These are phyloP conservation scores for Mormyrus iriodes DNA, from an alignment of 2,113 vertebrate genomes.

Conservation along the genomic window DNA sequence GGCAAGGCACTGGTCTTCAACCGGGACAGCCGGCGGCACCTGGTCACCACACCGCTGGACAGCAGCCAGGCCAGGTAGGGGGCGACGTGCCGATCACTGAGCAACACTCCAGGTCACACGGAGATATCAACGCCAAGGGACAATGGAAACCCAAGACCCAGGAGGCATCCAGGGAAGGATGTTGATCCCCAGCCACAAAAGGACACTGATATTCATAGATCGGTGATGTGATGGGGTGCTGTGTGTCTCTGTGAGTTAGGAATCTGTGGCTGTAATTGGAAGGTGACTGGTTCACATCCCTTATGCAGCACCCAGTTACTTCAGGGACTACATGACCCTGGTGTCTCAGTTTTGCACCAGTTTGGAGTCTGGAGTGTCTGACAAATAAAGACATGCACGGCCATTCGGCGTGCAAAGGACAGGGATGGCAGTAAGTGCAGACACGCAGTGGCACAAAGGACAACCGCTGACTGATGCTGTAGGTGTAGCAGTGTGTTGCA, in stretches of 20 bases:
- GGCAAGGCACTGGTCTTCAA: slow-evolving; percentile 95
- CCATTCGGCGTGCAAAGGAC: neutral
- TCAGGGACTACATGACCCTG: neutral
- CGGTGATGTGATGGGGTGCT: neutral
- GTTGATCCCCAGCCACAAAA: neutral
- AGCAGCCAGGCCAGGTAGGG: slow-evolving; percentile 90
- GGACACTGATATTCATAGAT: neutral
- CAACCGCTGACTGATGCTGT: no score
- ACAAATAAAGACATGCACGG: neutral
- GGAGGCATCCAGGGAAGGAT: neutral
- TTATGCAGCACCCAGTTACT: no score
- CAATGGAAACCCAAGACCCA: neutral
- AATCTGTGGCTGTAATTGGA: neutral
- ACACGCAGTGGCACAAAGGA: no score
- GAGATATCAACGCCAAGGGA: neutral
- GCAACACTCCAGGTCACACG: neutral
- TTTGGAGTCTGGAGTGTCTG: neutral
- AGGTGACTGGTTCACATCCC: neutral
- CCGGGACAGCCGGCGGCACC: slow-evolving; percentile 86
- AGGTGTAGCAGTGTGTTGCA: neutral
- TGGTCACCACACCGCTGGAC: slow-evolving; percentile 89
- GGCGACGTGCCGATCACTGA: neutral
- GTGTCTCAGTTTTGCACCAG: neutral
- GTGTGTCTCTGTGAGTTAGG: neutral
- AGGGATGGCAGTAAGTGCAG: no score